A percentile compares a stretch with the other conserved stretches of the same genome.
Evolutionary conservation across 2,113 vertebrate species (phyloP).

Genomic region (Lagopus leucura): DNA sequence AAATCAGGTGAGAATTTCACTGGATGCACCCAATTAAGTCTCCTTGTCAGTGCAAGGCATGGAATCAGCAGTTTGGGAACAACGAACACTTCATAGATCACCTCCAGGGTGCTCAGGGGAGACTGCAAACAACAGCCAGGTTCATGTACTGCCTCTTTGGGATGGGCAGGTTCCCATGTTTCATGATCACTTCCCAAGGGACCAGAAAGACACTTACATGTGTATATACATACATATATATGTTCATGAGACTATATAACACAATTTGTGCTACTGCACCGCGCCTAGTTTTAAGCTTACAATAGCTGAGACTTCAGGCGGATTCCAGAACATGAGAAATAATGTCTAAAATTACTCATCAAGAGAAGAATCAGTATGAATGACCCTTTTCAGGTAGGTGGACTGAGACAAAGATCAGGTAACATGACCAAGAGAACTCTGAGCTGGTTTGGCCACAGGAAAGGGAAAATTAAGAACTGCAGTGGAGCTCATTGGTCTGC

Average conservation of each 20-base stretch:
- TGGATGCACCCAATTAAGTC: rapidly evolving
- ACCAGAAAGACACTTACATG: background rate
- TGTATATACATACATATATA: rapidly evolving
- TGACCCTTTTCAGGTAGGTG: background rate
- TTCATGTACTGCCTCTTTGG: background rate
- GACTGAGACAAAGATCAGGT: background rate
- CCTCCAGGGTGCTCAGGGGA: background rate
- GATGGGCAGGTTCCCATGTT: background rate
- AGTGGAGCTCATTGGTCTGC: background rate
- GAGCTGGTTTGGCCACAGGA: background rate
- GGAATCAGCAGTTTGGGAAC: background rate
- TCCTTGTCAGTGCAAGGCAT: background rate
- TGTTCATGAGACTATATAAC: background rate
- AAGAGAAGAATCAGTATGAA: background rate
- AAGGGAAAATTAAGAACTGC: background rate
- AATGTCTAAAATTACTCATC: background rate
- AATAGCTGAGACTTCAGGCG: background rate
- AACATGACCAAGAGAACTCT: background rate
- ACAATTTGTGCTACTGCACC: background rate
- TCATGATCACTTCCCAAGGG: background rate
- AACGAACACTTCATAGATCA: rapidly evolving
- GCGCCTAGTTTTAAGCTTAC: background rate
- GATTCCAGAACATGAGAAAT: background rate
- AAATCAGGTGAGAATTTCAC: background rate
- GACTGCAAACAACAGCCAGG: background rate